phyloP scores from a whole-genome alignment of 2,797 vertebrate genomes.

The Astyanax mexicanus region DNA sequence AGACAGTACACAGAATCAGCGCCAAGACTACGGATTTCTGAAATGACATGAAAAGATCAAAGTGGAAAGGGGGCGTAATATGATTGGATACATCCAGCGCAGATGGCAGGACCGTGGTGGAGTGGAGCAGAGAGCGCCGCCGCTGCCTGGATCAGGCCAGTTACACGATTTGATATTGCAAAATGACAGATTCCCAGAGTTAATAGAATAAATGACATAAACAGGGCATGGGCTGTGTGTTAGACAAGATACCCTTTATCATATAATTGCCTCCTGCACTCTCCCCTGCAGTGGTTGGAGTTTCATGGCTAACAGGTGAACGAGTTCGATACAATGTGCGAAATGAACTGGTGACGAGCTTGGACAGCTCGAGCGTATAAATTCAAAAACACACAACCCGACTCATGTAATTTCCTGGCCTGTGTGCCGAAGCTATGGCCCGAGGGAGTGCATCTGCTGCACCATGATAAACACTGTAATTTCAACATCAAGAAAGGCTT shows the following conservation, averaged over 20 bases:
- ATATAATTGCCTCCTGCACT: background rate
- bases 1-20: background rate
- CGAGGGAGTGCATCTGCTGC: conserved; percentile 43
- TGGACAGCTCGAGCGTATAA: background rate
- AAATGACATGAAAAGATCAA: background rate
- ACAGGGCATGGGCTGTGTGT: background rate
- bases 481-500: conserved; percentile 42
- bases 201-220: background rate
- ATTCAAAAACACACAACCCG: conserved; percentile 26
- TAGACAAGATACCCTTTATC: background rate
- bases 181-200: background rate
- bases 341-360: background rate
- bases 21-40: background rate
- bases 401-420: conserved; percentile 36
- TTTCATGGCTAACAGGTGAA: conserved; percentile 2
- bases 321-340: background rate
- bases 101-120: background rate
- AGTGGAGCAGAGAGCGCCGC: background rate
- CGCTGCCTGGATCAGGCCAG: background rate
- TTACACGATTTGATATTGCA: background rate
- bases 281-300: background rate
- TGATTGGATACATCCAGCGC: background rate
- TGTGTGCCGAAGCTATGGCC: conserved; percentile 23
- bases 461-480: conserved; percentile 55
- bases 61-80: background rate